Evolutionary conservation across 2,888 invertebrate genomes (phyloP).

Genomic region (Pristionchus fissidentatus): DNA sequence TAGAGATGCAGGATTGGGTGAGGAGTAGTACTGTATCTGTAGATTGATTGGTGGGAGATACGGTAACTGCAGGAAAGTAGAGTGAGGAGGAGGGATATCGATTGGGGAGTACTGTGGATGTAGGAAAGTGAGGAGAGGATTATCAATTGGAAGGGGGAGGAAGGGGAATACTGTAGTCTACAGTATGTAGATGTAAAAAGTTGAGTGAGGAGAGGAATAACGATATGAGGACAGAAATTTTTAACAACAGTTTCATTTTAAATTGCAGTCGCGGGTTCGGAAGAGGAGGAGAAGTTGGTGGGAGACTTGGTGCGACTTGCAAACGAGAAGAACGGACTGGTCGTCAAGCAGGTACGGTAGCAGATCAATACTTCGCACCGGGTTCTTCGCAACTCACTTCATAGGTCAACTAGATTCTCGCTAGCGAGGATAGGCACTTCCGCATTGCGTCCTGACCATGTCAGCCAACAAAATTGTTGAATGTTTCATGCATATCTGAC

Average conservation of each 20-base stretch:
- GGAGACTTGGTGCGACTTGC: constrained; percentile 61
- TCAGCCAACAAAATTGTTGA: background rate
- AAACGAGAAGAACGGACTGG: constrained; percentile 62
- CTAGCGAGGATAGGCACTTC: no score
- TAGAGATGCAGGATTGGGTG: constrained; percentile 48
- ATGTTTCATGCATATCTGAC: background rate
- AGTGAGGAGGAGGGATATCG: no score
- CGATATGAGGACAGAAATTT: no score
- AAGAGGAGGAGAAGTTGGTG: constrained; percentile 64
- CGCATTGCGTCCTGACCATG: background rate
- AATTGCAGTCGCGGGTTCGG: constrained; percentile 57
- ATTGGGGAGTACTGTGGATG: no score
- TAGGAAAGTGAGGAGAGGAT: no score
- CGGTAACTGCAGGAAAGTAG: no score
- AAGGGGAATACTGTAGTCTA: no score
- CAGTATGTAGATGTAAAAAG: no score
- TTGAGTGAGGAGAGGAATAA: no score
- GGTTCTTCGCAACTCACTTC: background rate
- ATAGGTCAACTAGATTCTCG: background rate
- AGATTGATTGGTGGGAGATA: no score
- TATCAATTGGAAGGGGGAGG: no score
- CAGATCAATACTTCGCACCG: background rate
- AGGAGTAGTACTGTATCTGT: background rate
- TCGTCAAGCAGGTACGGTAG: constrained; percentile 38
- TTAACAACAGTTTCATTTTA: no score